Percentiles rank a stretch among this genome's conserved stretches.
Conservation (phyloP, 2,113 vertebrate species). For the Muscicapa adusta region DNA sequence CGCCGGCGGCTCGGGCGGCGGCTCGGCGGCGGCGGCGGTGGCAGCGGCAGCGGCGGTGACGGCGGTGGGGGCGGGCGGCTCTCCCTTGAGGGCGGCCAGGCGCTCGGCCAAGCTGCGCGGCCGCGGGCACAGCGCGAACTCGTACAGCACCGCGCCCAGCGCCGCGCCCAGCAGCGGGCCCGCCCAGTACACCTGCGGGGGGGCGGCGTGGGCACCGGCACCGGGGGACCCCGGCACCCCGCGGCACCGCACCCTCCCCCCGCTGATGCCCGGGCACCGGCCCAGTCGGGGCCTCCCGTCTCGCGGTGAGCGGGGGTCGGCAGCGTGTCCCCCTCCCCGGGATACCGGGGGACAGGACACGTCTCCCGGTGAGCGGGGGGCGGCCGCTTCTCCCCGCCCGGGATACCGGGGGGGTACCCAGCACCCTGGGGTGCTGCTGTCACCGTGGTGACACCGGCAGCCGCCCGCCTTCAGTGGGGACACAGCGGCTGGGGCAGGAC, state of each 20-base stretch:
- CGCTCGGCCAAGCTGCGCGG: constrained; percentile 86
- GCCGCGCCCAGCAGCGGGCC: constrained; percentile 88
- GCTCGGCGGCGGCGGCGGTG: constrained; percentile 6
- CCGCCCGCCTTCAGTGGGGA: background rate
- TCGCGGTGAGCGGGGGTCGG: background rate
- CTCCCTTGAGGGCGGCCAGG: constrained; percentile 87
- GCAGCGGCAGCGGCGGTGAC: background rate
- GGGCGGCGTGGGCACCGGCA: background rate
- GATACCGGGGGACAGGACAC: background rate
- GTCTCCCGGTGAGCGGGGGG: background rate
- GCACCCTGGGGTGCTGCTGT: background rate
- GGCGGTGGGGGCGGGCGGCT: constrained; percentile 44
- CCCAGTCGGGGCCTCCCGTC: no score
- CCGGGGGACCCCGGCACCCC: no score
- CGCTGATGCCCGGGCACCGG: no score
- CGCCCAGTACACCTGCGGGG: constrained; percentile 88
- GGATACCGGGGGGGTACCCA: background rate
- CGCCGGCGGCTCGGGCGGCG: background rate
- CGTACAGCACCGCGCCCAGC: constrained; percentile 85
- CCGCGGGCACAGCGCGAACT: constrained; percentile 90
- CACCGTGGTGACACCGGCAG: background rate
- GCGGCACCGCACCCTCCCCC: background rate
- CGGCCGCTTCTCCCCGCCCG: background rate
- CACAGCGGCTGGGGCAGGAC: no score
- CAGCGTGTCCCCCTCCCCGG: background rate